phyloP scores from a whole-genome alignment of 2,888 invertebrate genomes.

The Teleiodes luculella region DNA sequence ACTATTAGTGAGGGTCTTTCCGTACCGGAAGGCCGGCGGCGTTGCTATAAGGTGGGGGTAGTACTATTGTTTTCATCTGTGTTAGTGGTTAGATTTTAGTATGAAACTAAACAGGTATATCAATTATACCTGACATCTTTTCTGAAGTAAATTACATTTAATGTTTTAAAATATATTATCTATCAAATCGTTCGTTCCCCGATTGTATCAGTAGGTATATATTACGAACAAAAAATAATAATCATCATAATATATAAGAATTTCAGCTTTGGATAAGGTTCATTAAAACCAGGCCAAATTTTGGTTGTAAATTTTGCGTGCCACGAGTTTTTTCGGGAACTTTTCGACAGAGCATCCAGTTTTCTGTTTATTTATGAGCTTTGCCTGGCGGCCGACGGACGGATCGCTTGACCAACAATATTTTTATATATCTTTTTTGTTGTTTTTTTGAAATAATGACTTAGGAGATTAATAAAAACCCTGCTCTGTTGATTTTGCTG shows the following conservation, averaged over 20 bases:
- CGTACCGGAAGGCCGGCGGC: no score
- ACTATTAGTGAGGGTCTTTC: no score
- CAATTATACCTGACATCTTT: no score
- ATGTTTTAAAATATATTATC: no score
- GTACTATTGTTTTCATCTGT: no score
- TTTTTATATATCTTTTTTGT: constrained; percentile 56
- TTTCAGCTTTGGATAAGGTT: constrained; percentile 49
- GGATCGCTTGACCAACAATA: constrained; percentile 62
- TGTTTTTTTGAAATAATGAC: constrained; percentile 58
- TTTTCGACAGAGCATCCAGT: constrained; percentile 74
- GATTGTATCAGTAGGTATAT: no score
- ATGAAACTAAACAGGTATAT: no score
- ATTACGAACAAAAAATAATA: neutral
- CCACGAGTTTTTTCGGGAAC: constrained; percentile 62
- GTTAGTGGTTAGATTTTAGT: no score
- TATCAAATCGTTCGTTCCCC: no score
- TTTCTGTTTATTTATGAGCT: constrained; percentile 76
- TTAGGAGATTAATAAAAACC: constrained; percentile 36
- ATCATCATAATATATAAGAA: constrained; percentile 22
- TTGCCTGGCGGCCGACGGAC: constrained; percentile 60
- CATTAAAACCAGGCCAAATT: constrained; percentile 73
- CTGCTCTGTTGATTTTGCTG: constrained; percentile 33
- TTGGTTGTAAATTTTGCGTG: constrained; percentile 69
- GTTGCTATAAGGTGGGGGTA: no score
- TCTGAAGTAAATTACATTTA: no score